Evolutionary conservation across 2,888 invertebrate genomes (phyloP), one percentile per base, ranked within the genome.

Genomic region (Rhabditoides inermis): DNA sequence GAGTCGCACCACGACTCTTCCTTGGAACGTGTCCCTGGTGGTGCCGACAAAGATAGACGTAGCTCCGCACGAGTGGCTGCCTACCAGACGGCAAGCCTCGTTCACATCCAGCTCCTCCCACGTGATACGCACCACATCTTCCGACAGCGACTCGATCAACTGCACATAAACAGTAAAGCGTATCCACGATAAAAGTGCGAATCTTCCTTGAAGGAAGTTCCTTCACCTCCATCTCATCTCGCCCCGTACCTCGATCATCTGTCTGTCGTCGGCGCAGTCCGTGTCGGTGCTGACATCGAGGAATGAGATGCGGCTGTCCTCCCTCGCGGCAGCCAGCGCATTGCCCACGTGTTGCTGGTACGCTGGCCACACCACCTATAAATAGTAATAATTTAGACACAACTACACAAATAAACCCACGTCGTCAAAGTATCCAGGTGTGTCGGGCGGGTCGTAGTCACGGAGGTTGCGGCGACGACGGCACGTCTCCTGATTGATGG

Each of bases 281-380:
- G 40, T n/a, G 23, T 58, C 48, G 22, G 45, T 47, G n/a, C 58
- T 58, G 7, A 61, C 64, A 41, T 68, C 66, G 7, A 68, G 51
- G 41, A 66, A 68, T 3, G 58, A 46, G 45, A 61, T 47, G 6
- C 58, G 48, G 1, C 32, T 37, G 46, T 58, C 48, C 37, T 55
- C 60, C 46, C 36, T 23, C 3, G 52, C 67, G 25, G 45, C 22
- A 10, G 52, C 55, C 22, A 63, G 47, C 2, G 75, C 62, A 26
- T 72, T 67, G 51, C 74, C 58, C 36, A 74, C 61, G 61, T 79
- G 76, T 35, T 69, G 61, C 30, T 77, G 56, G 64, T 90, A 87
- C 72, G 85, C 84, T n/a, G 90, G 90, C 90, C 91, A 92, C n/a
- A 87, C 88, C 74, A 86, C 84, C 62, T 79, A 79, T 41, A 90